phyloP scores from a whole-genome alignment of 2,888 invertebrate species.

The Lypha dubia region DNA sequence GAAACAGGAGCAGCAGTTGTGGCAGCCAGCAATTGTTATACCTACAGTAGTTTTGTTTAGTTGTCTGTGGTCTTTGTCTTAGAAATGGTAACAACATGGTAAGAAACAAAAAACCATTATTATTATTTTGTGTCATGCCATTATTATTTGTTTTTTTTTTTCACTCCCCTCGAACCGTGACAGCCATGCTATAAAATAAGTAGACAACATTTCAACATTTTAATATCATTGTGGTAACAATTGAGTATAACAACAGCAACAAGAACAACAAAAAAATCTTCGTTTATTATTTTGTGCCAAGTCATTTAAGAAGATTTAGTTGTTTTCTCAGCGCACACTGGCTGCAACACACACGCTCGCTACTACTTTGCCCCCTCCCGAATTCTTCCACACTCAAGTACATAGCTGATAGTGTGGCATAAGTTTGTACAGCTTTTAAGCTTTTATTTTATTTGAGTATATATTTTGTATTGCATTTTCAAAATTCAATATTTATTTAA shows the following conservation, averaged over 20 bases:
- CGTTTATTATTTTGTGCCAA: conserved; percentile 62
- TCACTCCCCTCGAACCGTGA: neutral
- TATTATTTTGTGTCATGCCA: conserved; percentile 71
- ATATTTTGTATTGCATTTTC: conserved; percentile 25
- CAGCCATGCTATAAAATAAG: conserved; percentile 5
- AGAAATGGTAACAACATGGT: conserved; percentile 42
- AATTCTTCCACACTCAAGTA: neutral
- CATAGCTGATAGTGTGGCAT: conserved; percentile 29
- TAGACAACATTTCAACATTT: conserved; percentile 50
- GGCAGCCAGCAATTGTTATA: conserved; percentile 11
- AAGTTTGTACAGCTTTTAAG: conserved; percentile 61
- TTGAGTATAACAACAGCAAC: conserved; percentile 58
- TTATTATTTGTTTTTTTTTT: conserved; percentile 71
- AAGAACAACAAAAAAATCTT: conserved; percentile 30
- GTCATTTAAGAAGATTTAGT: conserved; percentile 70
- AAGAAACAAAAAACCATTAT: conserved; percentile 54
- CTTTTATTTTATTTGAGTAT: conserved; percentile 42
- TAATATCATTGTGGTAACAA: conserved; percentile 63
- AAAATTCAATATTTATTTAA: conserved; percentile 67
- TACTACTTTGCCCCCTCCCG: neutral
- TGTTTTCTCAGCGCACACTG: conserved; percentile 46
- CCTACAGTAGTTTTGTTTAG: conserved; percentile 56
- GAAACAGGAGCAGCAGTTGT: conserved; percentile 6
- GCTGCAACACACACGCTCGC: neutral
- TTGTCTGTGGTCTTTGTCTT: conserved; percentile 62